A percentile compares a stretch with the other conserved stretches of the same genome.
These are phyloP conservation scores for Numida meleagris DNA, from an alignment of 2,113 vertebrate species.

Conservation along the genomic window DNA sequence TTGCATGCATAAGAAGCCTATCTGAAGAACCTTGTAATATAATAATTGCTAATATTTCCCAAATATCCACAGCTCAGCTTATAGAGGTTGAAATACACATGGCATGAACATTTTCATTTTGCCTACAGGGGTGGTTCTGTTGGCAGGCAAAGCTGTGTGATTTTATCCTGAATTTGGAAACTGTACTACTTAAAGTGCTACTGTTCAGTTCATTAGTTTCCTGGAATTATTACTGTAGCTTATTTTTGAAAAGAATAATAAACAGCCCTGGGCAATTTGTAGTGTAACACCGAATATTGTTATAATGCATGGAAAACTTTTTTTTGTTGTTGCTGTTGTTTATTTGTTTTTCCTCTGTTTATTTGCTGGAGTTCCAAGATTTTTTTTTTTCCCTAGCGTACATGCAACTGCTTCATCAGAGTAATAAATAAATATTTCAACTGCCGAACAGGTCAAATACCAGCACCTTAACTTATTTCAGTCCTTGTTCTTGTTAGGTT, in stretches of 20 bases:
- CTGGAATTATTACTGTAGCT: slow-evolving; percentile 56
- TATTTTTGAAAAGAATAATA: slow-evolving; percentile 64
- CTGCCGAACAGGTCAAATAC: not conserved
- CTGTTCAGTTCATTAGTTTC: slow-evolving; percentile 62
- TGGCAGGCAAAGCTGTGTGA: not conserved
- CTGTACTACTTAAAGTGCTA: not conserved
- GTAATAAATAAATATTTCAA: not conserved
- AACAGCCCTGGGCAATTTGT: slow-evolving; percentile 32
- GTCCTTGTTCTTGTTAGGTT: not conserved
- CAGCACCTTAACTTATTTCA: not conserved
- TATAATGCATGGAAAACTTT: not conserved
- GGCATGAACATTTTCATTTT: not conserved
- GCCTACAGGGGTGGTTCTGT: not conserved
- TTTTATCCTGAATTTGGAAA: slow-evolving; percentile 32
- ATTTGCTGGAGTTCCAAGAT: not conserved
- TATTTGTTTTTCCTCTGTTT: not conserved
- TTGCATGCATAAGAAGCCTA: not conserved
- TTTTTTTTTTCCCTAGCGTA: not conserved
- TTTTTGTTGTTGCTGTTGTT: not conserved
- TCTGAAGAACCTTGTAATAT: not conserved
- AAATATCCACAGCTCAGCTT: not conserved
- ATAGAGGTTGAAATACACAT: not conserved
- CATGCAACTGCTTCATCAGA: not conserved
- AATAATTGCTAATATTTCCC: not conserved
- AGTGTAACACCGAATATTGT: not conserved